These are phyloP conservation scores for Carduelis carduelis DNA, from an alignment of 2,797 vertebrate species.

Conservation along the genomic window DNA sequence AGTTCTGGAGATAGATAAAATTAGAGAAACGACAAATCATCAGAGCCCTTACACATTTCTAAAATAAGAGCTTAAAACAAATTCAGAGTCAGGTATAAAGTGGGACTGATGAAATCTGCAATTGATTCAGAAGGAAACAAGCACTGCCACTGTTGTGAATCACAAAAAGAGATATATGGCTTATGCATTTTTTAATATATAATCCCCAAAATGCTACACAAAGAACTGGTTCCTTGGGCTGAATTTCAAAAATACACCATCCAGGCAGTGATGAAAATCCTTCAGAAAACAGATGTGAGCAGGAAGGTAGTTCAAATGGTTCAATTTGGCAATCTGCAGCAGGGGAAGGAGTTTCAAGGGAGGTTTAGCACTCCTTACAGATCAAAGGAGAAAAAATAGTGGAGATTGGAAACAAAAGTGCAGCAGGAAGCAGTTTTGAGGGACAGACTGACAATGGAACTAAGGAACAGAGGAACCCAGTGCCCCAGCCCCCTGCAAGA, in stretches of 20 bases:
- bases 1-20: conserved; percentile 1
- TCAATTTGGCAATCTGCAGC: conserved; percentile 11
- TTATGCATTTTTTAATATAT: conserved; percentile 47
- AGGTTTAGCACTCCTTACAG: neutral
- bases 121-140: conserved; percentile 5
- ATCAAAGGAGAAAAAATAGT: neutral
- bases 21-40: neutral
- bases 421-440: neutral
- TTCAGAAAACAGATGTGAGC: conserved; percentile 28
- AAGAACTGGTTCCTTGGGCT: neutral
- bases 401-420: neutral
- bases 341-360: neutral
- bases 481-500: neutral
- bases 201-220: neutral
- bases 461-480: neutral
- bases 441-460: neutral
- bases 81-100: conserved; percentile 13
- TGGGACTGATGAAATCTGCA: conserved; percentile 30
- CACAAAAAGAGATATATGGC: conserved; percentile 18
- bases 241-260: conserved; percentile 19
- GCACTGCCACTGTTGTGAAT: neutral
- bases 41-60: neutral
- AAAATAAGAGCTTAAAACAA: conserved; percentile 30
- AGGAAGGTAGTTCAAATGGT: conserved; percentile 23
- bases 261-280: conserved; percentile 10